These are phyloP conservation scores for Hyles euphorbiae DNA, from an alignment of 1,140 invertebrate genomes.

Conservation along the genomic window DNA sequence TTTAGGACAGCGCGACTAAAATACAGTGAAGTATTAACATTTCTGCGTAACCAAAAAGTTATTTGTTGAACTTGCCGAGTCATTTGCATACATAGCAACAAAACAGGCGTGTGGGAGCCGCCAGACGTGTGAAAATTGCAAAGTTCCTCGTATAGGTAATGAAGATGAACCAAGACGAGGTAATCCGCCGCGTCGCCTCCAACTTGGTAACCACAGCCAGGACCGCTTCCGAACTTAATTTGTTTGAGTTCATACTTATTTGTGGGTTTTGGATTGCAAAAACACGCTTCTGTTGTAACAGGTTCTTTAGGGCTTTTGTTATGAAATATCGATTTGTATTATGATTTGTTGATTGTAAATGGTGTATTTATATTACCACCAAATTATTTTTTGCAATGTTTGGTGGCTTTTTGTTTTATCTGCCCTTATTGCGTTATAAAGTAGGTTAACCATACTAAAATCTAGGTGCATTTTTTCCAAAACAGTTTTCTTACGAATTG, in stretches of 20 bases:
- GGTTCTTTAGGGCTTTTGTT: too few relatives aligned
- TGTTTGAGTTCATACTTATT: conserved; percentile 31
- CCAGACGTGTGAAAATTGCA: conserved; percentile 40
- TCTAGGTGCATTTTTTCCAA: too few relatives aligned
- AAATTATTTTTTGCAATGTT: too few relatives aligned
- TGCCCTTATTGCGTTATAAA: too few relatives aligned
- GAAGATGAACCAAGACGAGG: conserved; percentile 52
- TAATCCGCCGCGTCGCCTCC: conserved; percentile 46
- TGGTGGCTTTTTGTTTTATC: too few relatives aligned
- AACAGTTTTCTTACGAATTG: too few relatives aligned
- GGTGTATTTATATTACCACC: too few relatives aligned
- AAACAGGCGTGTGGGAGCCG: conserved; percentile 31
- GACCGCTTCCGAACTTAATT: conserved; percentile 36
- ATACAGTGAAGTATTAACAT: conserved; percentile 21
- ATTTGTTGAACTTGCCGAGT: conserved; percentile 43
- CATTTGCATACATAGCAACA: conserved; percentile 59
- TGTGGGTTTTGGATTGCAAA: neutral
- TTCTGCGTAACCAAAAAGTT: conserved; percentile 40
- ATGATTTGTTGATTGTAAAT: too few relatives aligned
- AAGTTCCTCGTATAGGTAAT: conserved; percentile 57
- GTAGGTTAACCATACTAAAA: too few relatives aligned
- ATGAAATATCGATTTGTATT: too few relatives aligned
- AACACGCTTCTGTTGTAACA: too few relatives aligned
- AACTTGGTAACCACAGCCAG: conserved; percentile 47
- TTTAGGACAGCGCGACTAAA: conserved; percentile 7